Percentiles rank a stretch among this genome's conserved stretches.
Evolutionary conservation across 2,888 invertebrate genomes (phyloP).

Genomic region (Tanaodytes sp.): DNA sequence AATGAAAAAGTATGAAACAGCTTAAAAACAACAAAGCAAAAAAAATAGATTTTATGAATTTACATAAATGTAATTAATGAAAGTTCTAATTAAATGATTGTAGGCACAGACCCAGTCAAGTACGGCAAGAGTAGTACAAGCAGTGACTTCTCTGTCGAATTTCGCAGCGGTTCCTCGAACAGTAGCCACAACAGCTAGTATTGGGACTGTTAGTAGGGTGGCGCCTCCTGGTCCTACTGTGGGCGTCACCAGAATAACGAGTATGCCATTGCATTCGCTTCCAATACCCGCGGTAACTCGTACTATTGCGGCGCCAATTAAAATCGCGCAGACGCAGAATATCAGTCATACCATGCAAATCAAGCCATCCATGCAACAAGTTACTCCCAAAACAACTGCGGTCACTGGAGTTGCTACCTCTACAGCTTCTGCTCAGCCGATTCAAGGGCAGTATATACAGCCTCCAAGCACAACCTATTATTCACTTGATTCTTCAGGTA

Average conservation of each 20-base stretch:
- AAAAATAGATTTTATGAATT: too few species aligned
- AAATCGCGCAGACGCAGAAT: constrained; percentile 62
- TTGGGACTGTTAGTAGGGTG: constrained; percentile 64
- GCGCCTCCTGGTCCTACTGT: constrained; percentile 65
- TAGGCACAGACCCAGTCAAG: constrained; percentile 55
- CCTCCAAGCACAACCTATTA: constrained; percentile 67
- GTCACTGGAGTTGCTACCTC: constrained; percentile 56
- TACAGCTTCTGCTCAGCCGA: constrained; percentile 60
- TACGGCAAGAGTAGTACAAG: constrained; percentile 66
- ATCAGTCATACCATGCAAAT: constrained; percentile 68
- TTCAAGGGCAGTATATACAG: constrained; percentile 65
- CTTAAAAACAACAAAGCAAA: too few species aligned
- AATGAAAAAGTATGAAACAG: too few species aligned
- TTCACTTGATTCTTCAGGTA: constrained; percentile 67
- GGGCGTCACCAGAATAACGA: constrained; percentile 66
- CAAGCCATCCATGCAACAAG: constrained; percentile 59
- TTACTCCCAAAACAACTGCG: constrained; percentile 42
- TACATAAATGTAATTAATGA: too few species aligned
- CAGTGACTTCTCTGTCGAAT: constrained; percentile 67
- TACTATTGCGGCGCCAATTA: constrained; percentile 63
- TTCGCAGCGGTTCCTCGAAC: constrained; percentile 67
- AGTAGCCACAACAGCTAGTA: constrained; percentile 67
- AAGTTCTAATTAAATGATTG: background rate
- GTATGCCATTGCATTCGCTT: constrained; percentile 68
- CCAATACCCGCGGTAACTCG: constrained; percentile 65